Base-by-base conservation (phyloP, 2,888 invertebrate species). In the Drosophila melanosoma region DNA sequence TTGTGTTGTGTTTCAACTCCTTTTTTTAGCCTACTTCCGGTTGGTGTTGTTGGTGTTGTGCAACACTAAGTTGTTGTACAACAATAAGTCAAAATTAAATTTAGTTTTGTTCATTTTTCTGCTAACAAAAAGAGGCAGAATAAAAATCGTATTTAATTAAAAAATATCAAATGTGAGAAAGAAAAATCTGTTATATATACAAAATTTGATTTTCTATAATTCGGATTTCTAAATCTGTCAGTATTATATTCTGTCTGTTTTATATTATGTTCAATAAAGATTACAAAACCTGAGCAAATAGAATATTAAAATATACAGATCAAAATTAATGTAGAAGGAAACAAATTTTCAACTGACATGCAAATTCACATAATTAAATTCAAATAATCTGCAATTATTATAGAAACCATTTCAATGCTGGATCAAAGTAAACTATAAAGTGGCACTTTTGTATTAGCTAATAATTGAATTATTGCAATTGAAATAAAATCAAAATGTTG, bases 401-500 rank as follows among this genome's bases (percentile, higher is more conserved):
- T 12, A 12, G 2, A 23, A 23, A 15, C 1, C 15, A 15, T 45
- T 15, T 45, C 20, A 20, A 20, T 15, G 20, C 1, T 12, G 20
- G 20, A 23, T 20, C 15, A 45, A 23, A 23, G 11, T 15, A 45
- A 8, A 15, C 20, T 23, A 23, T 45, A 45, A 15, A 20, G 15
- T 23, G 45, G 45, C 15, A 23, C 4, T 15, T 23, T 45, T 20
- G 8, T 20, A 15, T 20, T 45, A 23, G 15, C 23, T 15, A 15
- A 15, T 23, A 45, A 23, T 45, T 26, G 15, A 45, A 45, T 45
- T 45, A 23, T 15, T 8, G 15, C 45, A 48, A 58, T 12, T 38
- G 1, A 45, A 69, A 69, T 58, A 3, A 52, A 52, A 35, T 38
- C 20, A 33, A 70, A 60, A 48, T 56, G 35, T 3, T 38, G 32